Evolutionary conservation across 2,797 vertebrate genomes (phyloP).

Genomic region (Perodicticus potto): DNA sequence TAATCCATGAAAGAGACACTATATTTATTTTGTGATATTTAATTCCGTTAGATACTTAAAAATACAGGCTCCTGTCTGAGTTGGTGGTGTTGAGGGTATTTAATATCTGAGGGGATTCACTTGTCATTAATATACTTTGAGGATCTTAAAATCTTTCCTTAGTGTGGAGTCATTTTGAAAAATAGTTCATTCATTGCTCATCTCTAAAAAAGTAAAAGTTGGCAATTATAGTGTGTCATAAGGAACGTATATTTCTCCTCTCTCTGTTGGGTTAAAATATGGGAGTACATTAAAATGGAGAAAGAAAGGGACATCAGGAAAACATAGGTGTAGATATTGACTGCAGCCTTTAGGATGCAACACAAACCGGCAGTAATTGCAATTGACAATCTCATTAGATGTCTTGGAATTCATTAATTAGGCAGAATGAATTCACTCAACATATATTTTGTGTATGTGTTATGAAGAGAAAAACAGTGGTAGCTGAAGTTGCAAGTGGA

Average conservation of each 20-base stretch:
- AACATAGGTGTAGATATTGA: neutral
- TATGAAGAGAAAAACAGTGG: neutral
- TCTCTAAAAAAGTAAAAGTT: constrained; percentile 55
- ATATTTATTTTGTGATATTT: constrained; percentile 80
- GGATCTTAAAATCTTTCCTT: constrained; percentile 68
- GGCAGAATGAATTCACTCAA: neutral
- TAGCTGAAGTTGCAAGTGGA: neutral
- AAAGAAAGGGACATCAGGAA: neutral
- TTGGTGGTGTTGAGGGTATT: constrained; percentile 34
- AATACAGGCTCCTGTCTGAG: constrained; percentile 64
- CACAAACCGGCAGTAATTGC: neutral
- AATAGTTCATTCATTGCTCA: constrained; percentile 28
- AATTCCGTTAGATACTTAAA: constrained; percentile 79
- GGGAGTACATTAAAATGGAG: neutral
- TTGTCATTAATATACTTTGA: constrained; percentile 72
- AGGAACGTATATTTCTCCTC: constrained; percentile 31
- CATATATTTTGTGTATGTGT: neutral
- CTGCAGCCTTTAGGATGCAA: neutral
- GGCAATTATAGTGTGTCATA: neutral
- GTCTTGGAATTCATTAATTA: constrained; percentile 42
- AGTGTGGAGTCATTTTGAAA: constrained; percentile 43
- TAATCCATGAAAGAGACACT: constrained; percentile 73
- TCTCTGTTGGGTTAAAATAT: constrained; percentile 1
- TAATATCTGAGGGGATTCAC: constrained; percentile 71
- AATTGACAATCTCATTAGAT: neutral